Base-by-base conservation (phyloP, 2,888 invertebrate genomes). In the Dorcus hopei region DNA sequence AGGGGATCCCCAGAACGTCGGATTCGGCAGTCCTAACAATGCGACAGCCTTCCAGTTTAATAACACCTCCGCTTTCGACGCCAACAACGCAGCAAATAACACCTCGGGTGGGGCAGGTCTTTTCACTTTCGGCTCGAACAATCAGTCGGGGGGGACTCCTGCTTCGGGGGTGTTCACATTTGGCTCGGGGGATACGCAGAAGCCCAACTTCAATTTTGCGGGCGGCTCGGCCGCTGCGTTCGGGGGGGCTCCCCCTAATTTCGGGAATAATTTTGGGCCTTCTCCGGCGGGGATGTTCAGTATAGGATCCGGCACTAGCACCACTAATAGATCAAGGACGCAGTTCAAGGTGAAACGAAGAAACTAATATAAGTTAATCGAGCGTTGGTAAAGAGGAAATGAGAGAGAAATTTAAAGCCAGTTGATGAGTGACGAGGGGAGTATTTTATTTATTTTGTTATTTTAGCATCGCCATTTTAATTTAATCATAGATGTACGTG, bases 281-380 rank as follows among this genome's bases (percentile, higher is more conserved):
- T 55, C 65, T 38, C 52, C 52, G 39, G 59, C 57, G 14, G 51
- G 76, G 49, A 81, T 80, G 78, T 82, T 82, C 63, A 82, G 76
- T 65, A 82, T 82, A 59, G 82, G 82, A 9, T 74, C 78, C 2
- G 80, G 80, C 9, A 58, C 69, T 7, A 57, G 77, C 74, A 6
- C 78, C 70, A 41, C 77, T n/a, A 74, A 78, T n/a, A 74, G 78
- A 59, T 68, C 77, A 43, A 72, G 81, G 52, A 68, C 75, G 4
- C 68, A 69, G 39, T 69, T 73, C 41, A 76, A 79, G 49, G 67
- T 73, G 8, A 75, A 80, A 62, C 61, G 68, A 49, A 64, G 69
- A 42, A 66, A 61, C 19, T 69, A 64, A 60, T 47, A 54, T 45
- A 41, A 9, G 11, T 45, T 11, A 7, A 33, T 33, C 3, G 26